Percentiles rank a stretch among this genome's conserved stretches.
phyloP scores from a whole-genome alignment of 2,113 vertebrate species.

The Boleophthalmus pectinirostris region DNA sequence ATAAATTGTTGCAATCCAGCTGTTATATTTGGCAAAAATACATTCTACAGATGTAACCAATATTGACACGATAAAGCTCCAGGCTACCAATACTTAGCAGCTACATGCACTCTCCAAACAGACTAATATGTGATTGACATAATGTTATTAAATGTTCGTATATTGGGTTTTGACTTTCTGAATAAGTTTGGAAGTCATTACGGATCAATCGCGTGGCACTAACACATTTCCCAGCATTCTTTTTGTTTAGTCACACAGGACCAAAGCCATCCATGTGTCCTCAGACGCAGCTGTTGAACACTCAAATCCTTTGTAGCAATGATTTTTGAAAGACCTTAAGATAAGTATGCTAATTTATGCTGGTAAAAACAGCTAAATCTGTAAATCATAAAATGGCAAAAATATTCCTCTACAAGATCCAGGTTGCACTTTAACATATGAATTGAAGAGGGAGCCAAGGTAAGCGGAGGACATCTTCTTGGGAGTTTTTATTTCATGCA shows the following conservation, averaged over 20 bases:
- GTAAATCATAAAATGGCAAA: constrained; percentile 12
- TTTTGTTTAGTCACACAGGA: constrained; percentile 29
- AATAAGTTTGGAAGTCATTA: constrained; percentile 29
- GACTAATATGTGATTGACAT: constrained; percentile 23
- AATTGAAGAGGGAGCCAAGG: background rate
- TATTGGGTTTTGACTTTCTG: constrained; percentile 19
- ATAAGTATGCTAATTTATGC: constrained; percentile 22
- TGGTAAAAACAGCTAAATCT: constrained; percentile 16
- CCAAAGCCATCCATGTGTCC: constrained; percentile 26
- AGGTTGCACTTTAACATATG: background rate
- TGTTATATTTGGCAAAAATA: constrained; percentile 50
- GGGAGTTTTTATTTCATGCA: constrained; percentile 15
- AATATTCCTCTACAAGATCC: constrained; percentile 1
- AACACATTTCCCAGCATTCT: constrained; percentile 6
- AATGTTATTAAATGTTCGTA: constrained; percentile 29
- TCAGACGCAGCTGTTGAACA: constrained; percentile 46
- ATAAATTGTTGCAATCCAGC: constrained; percentile 35
- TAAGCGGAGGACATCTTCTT: constrained; percentile 39
- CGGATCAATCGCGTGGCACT: constrained; percentile 27
- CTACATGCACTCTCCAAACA: constrained; percentile 25
- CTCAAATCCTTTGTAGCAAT: constrained; percentile 26
- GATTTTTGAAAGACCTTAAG: constrained; percentile 13
- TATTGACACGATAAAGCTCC: constrained; percentile 28
- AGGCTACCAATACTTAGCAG: constrained; percentile 29
- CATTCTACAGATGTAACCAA: constrained; percentile 47